Evolutionary conservation across 2,888 invertebrate species (phyloP), one percentile per base, ranked within the genome.

Genomic region (Caenorhabditis macrosperma): DNA sequence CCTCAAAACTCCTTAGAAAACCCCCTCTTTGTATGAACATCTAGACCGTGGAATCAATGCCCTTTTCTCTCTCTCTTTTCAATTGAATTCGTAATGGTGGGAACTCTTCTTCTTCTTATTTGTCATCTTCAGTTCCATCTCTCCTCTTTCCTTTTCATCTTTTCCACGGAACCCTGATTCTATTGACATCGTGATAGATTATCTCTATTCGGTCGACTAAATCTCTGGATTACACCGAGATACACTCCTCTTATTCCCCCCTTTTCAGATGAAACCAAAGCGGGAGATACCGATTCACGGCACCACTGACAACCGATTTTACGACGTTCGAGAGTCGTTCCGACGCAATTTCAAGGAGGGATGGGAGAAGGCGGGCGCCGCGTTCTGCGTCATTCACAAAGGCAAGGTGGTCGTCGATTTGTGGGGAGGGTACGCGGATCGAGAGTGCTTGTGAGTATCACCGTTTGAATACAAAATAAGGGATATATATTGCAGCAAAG

Each of bases 341-440:
- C 24, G 64, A 12, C 50, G 68, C n/a, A 91, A 89, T 74, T 83
- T 91, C 41, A 84, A 85, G 24, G 86, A 74, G 67, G 90, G 90
- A 6, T 72, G 87, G 50, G 81, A 91, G 63, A 86, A 82, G 57
- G 79, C 82, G 2, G 91, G 91, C 3, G 90, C 89, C 9, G 87
- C 89, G 66, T 91, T 91, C 85, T 88, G 91, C 48, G 91, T 89
- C 1, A 91, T 91, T 76, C 88, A 91, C 81, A 84, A 86, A 66
- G 91, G 91, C 35, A 82, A 90, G 61, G 82, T 89, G 20, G 91
- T 91, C 12, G 91, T 91, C 1, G 90, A 91, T 82, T 33, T 91
- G 17, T 91, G 91, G 91, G 91, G 91, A 38, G 91, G 91, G n/a
- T 90, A 89, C 77, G 90, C 90, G n/a, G 91, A 91, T 85, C 46